phyloP scores from a whole-genome alignment of 2,888 invertebrate species.

The Teleogryllus oceanicus region DNA sequence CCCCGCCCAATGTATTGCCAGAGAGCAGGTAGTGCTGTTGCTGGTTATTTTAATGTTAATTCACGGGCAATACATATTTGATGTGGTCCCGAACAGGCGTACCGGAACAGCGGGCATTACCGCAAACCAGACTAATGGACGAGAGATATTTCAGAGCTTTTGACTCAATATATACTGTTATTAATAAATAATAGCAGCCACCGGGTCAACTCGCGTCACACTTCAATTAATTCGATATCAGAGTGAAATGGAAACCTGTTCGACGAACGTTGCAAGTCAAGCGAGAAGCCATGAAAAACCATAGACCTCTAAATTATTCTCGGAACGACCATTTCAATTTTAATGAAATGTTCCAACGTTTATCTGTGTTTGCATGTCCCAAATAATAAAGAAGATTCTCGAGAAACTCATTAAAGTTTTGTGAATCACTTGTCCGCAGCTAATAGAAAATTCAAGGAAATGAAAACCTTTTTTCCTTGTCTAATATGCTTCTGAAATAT shows the following conservation, averaged over 20 bases:
- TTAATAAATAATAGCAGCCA: conserved; percentile 1
- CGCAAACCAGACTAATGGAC: conserved; percentile 11
- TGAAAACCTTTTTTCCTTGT: no score
- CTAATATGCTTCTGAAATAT: no score
- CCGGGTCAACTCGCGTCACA: background rate
- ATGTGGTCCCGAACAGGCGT: conserved; percentile 1
- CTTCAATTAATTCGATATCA: background rate
- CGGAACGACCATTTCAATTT: no score
- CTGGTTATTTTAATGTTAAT: conserved; percentile 18
- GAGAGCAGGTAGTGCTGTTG: background rate
- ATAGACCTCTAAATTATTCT: no score
- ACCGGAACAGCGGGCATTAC: conserved; percentile 2
- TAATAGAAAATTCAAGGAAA: no score
- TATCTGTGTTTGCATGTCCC: no score
- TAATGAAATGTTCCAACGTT: no score
- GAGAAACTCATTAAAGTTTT: no score
- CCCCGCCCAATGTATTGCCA: background rate
- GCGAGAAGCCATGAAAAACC: no score
- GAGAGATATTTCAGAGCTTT: conserved; percentile 3
- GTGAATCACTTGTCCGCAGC: no score
- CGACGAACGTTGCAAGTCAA: no score
- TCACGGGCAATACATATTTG: conserved; percentile 7
- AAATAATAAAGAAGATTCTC: no score
- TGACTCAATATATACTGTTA: background rate
- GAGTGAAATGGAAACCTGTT: background rate